Conservation (phyloP, 2,113 vertebrate genomes). For the Passer montanus region DNA sequence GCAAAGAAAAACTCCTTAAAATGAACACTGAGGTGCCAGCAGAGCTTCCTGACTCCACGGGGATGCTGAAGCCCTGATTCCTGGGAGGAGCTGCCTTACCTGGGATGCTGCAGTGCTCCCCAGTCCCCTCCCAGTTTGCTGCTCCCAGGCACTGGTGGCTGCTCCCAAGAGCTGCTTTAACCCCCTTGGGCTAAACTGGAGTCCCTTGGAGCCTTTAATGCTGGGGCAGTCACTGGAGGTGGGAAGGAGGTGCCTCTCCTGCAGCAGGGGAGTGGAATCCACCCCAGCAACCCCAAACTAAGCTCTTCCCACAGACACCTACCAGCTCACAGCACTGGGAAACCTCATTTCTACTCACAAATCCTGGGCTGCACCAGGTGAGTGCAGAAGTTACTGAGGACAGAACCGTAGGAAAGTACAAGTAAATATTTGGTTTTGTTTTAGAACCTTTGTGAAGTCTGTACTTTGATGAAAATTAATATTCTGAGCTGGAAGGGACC, state of each 20-base stretch:
- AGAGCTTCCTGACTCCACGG: fast-evolving
- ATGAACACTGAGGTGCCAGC: not conserved
- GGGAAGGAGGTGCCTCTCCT: not conserved
- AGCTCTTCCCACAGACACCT: not conserved
- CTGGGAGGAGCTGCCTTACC: not conserved
- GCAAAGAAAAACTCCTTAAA: no score
- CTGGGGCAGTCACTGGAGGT: fast-evolving
- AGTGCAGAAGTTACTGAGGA: not conserved
- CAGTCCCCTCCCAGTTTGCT: not conserved
- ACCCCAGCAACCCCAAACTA: not conserved
- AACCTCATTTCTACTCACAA: not conserved
- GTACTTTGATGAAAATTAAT: not conserved
- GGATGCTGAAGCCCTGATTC: fast-evolving
- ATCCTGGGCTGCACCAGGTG: not conserved
- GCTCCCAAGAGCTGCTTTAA: not conserved
- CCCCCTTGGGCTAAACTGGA: not conserved
- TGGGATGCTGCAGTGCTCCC: not conserved
- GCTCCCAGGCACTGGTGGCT: not conserved
- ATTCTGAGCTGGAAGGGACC: not conserved
- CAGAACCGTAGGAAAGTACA: not conserved
- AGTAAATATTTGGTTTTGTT: not conserved
- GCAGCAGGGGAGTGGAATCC: not conserved
- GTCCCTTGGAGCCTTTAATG: not conserved
- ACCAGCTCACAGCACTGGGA: not conserved
- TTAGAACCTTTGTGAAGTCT: not conserved